These are phyloP conservation scores for Drosophila subsilvestris DNA, from an alignment of 2,888 invertebrate species.

Conservation along the genomic window DNA sequence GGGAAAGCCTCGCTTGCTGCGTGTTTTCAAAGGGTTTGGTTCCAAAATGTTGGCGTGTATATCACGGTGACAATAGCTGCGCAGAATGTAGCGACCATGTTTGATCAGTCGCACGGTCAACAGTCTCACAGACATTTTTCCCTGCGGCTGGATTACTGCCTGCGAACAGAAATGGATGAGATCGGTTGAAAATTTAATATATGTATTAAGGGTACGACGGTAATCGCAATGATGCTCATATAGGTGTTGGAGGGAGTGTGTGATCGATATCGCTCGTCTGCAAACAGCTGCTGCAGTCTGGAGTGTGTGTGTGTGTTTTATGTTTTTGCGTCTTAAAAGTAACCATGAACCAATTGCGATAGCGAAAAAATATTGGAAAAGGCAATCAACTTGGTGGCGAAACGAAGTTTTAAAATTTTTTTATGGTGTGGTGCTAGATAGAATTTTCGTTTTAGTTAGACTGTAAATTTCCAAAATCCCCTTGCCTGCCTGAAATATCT, in stretches of 20 bases:
- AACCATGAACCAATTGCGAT: background rate
- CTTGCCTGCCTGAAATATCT: background rate
- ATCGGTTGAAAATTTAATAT: background rate
- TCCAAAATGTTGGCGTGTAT: constrained; percentile 85
- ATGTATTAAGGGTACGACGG: background rate
- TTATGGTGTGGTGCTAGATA: background rate
- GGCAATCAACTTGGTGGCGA: background rate
- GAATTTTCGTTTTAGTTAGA: background rate
- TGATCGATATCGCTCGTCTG: background rate
- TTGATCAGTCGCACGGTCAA: constrained; percentile 86
- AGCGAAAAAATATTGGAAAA: background rate
- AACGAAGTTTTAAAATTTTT: background rate
- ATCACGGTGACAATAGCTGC: constrained; percentile 85
- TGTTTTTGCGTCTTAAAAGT: background rate
- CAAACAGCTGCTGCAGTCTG: background rate
- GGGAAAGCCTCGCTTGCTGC: constrained; percentile 79
- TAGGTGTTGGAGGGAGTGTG: background rate
- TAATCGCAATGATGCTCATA: background rate
- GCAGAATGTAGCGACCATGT: constrained; percentile 87
- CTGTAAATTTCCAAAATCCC: background rate
- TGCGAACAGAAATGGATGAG: constrained; percentile 10
- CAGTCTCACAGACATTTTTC: constrained; percentile 86
- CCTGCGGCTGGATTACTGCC: constrained; percentile 8
- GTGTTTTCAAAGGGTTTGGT: constrained; percentile 79
- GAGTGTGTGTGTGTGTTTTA: background rate